Base-by-base conservation (phyloP, 2,888 invertebrate species). In the Pseudolycoriella hygida region DNA sequence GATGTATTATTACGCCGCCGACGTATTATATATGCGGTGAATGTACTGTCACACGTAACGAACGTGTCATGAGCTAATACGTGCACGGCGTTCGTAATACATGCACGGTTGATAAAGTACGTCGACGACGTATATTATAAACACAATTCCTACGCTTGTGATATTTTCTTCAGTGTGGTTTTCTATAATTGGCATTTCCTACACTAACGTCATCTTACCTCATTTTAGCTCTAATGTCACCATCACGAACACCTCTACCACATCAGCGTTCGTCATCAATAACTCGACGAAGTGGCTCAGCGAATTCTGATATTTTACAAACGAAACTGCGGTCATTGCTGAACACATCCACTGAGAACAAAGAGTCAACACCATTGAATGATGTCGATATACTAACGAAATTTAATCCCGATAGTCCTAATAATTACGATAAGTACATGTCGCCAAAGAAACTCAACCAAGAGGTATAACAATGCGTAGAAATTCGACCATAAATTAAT, bases 321-420 rank as follows among this genome's bases (percentile, higher is more conserved):
- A 81, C 77, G 53, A 85, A 84, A 50, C 65, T 88, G 52, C 70
- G 88, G 15, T 72, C 83, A 53, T 67, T 88, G 47, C 67, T 89
- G 12, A 83, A 84, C 55, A 73, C 59, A 3, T 61, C 60, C 48
- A 25, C 25, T 4, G 55, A 60, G 38, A 46, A 42, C 42, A 55
- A 62, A 52, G 67, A 61, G 55, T 68, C 58, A 54, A 48, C 52
- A 44, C 48, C 50, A 5, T 51, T 53, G 15, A 18, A 25, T 6
- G 42, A 42, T 15, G 20, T 14, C 17, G 43, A 25, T 25, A 25
- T 25, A 6, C 4, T 25, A 25, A 6, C 25, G 25, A 25, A 25
- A 25, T 25, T 25, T 25, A 25, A 25, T 4, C 25, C 25, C 25
- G 25, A 25, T 25, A 34, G 30, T 12, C 47, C 53, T 15, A 25